These are phyloP conservation scores for Ammodytes marinus DNA, from an alignment of 2,113 vertebrate species.

Conservation along the genomic window DNA sequence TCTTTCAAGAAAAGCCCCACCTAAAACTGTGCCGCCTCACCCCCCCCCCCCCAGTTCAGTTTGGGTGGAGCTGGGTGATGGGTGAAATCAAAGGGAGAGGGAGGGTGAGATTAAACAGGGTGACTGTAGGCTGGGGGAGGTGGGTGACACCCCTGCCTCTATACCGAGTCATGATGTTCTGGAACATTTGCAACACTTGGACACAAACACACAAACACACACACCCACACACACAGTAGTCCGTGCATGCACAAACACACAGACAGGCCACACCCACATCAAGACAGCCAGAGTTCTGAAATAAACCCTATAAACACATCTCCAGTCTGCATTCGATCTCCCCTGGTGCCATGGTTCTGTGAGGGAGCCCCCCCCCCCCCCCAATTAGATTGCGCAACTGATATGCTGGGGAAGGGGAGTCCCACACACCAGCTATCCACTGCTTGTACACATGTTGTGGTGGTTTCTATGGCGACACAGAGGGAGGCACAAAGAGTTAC, in stretches of 20 bases:
- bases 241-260: not conserved
- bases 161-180: conserved; percentile 49
- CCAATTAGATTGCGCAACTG: conserved; percentile 43
- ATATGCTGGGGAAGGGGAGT: conserved; percentile 60
- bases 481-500: conserved; percentile 56
- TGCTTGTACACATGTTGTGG: conserved; percentile 73
- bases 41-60: not conserved
- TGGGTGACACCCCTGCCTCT: conserved; percentile 27
- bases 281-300: conserved; percentile 29
- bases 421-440: conserved; percentile 47
- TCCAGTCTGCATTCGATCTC: conserved; percentile 37
- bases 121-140: not conserved
- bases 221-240: not conserved
- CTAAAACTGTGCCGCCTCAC: too few species aligned
- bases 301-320: conserved; percentile 32
- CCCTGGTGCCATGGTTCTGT: conserved; percentile 32
- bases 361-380: conserved; percentile 21
- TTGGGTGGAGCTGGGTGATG: conserved; percentile 42
- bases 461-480: conserved; percentile 71
- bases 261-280: conserved; percentile 46
- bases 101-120: conserved; percentile 32
- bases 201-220: conserved; percentile 3
- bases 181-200: conserved; percentile 57
- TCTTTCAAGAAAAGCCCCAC: conserved; percentile 28
- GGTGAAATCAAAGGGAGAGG: conserved; percentile 41